Base-by-base conservation (phyloP, 2,113 vertebrate species). In the Oreotrochilus melanogaster region DNA sequence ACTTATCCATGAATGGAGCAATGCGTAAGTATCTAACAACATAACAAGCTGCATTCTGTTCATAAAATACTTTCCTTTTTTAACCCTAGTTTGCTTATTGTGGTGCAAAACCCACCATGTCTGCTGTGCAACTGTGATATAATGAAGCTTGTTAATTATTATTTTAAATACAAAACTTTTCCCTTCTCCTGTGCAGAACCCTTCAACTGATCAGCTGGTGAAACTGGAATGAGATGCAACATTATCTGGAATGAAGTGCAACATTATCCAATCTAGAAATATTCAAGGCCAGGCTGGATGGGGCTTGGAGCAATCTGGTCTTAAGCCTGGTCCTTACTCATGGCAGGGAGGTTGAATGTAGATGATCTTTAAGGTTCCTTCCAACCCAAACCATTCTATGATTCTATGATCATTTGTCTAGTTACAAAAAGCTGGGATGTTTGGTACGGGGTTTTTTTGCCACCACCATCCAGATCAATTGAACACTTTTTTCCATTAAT, bases 1-100 rank as follows among this genome's bases (percentile, higher is more conserved):
- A 18, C 4, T 65, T 28, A 37, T 21, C 33, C 1, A 0, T 45
- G 23, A 88, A 43, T 6, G 0, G 0, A 75, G 24, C 24, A 80
- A 74, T 15, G 47, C 3, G 0, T 35, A 75, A 53, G 27, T 21
- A 53, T 27, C 18, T 65, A 48, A 51, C 5, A 85, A 31, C 9
- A 9, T 14, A 70, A 64, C 18, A 74, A 42, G 11, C 28, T 42
- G 9, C 65, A 53, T 62, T 85, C 37, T 57, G 7, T 22, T n/a
- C 33, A 51, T 18, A 67, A 56, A 61, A 12, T 28, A 24, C 17
- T 45, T 11, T 31, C 13, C 13, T 62, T 84, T 50, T 48, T 53
- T 79, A 39, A 65, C 6, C 10, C 18, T 17, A n/a, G 27, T 39
- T 74, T 47, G 18, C 16, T 54, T 72, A 31, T 14, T 74, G 31